Evolutionary conservation across 2,113 vertebrate species (phyloP).

Genomic region (Ceyx cyanopectus): DNA sequence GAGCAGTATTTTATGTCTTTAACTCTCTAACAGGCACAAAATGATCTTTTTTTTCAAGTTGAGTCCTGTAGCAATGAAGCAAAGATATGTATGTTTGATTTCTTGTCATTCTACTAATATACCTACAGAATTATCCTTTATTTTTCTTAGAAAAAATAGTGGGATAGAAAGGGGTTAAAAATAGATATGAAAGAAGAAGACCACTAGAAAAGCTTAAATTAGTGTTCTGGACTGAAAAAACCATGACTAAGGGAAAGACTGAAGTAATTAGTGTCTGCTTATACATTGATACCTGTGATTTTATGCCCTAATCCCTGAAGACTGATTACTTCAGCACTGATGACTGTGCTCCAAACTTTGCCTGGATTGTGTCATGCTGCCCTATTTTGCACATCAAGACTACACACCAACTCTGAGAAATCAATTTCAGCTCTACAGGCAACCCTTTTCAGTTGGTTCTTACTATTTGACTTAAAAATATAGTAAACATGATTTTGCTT

Average conservation of each 20-base stretch:
- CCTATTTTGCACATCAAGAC: neutral
- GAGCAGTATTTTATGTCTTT: neutral
- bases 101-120: neutral
- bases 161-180: neutral
- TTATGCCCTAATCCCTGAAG: neutral
- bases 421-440: neutral
- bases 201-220: neutral
- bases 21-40: neutral
- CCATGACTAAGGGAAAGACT: neutral
- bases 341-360: neutral
- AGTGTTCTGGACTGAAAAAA: neutral
- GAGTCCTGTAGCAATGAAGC: neutral
- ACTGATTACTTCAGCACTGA: neutral
- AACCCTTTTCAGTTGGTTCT: slow-evolving; percentile 11
- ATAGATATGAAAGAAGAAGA: neutral
- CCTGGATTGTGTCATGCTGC: neutral
- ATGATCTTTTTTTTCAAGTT: neutral
- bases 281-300: neutral
- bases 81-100: neutral
- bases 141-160: neutral
- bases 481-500: neutral
- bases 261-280: neutral
- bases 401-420: slow-evolving; percentile 1
- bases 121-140: neutral
- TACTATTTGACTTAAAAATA: neutral